Percentiles rank a stretch among this genome's conserved stretches.
These are phyloP conservation scores for Silurus aristotelis DNA, from an alignment of 2,797 vertebrate species.

Conservation along the genomic window DNA sequence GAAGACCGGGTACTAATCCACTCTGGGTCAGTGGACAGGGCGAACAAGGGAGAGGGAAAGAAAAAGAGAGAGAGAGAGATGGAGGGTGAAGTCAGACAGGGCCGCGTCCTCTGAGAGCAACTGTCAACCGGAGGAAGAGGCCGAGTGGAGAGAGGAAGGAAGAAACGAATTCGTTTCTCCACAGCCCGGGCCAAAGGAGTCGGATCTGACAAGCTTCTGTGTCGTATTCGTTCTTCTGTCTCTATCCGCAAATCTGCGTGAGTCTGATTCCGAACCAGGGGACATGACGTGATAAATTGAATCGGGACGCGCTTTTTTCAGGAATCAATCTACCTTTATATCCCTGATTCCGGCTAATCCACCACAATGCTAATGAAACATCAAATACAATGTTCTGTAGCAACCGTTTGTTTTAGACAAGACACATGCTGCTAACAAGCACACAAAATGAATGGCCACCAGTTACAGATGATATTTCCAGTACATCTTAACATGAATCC, in stretches of 20 bases:
- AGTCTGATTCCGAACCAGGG: too few species aligned
- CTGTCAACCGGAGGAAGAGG: conserved; percentile 39
- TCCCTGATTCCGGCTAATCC: background rate
- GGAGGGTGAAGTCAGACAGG: conserved; percentile 74
- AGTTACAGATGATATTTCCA: background rate
- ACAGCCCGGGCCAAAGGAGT: conserved; percentile 15
- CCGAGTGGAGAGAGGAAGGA: conserved; percentile 27
- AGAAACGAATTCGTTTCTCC: conserved; percentile 22
- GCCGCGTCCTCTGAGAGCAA: conserved; percentile 71
- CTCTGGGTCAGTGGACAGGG: conserved; percentile 79
- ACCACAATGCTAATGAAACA: too few species aligned
- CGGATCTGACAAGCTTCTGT: conserved; percentile 27
- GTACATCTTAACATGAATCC: background rate
- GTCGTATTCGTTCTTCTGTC: background rate
- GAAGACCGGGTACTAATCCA: conserved; percentile 76
- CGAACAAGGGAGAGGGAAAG: conserved; percentile 66
- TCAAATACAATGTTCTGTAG: too few species aligned
- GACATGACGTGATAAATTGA: background rate
- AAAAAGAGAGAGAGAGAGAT: conserved; percentile 64
- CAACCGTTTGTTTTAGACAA: background rate
- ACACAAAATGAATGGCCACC: background rate
- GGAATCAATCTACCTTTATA: background rate
- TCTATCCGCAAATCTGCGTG: background rate
- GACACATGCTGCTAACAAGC: background rate
- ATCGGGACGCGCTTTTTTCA: background rate